Base-by-base conservation (phyloP, 2,888 invertebrate genomes). In the Anorthoa munda region DNA sequence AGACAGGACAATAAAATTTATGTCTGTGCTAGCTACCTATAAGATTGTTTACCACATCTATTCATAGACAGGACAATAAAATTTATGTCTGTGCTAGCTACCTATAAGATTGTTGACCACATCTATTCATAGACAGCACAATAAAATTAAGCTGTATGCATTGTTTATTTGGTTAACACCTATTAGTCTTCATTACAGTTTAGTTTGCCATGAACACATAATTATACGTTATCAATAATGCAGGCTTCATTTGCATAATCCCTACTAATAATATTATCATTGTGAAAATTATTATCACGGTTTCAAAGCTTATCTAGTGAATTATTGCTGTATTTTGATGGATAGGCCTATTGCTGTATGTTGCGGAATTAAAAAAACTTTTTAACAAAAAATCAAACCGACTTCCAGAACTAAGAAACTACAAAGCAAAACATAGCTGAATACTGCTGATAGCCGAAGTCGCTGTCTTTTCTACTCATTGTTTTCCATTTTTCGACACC, bases 211-310 rank as follows among this genome's bases (percentile, higher is more conserved):
- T 17, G 18, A 39, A 66, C 51, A 53, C 51, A 76, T 61, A 75
- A 31, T 39, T 2, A 58, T 45, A 75, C 58, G 45, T 58, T 66
- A 51, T 56, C 39, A 51, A 69, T 78, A 77, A 69, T 69, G 51
- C 26, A 48, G 5, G 15, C 23, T 48, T 56, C n/a, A 78, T 78
- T 64, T 65, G 26, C 64, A 48, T 78, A 63, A 81, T 75, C 59
- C 80, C 73, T 48, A 81, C 39, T 48, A 45, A 69, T 56, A 53
- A 31, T 39, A 31, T 59, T 60, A 75, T 53, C 4, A 23, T 39
- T 45, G 18, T 1, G 39, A 51, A 66, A 59, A 23, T 75, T 39
- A 73, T 50, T 18, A 21, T 66, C 31, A 26, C n/a, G 11, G n/a
- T 65, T 73, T 21, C 64, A 31, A 2, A 72, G 72, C 46, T n/a